Conservation (phyloP, 2,888 invertebrate species). For the Anorthoa munda region DNA sequence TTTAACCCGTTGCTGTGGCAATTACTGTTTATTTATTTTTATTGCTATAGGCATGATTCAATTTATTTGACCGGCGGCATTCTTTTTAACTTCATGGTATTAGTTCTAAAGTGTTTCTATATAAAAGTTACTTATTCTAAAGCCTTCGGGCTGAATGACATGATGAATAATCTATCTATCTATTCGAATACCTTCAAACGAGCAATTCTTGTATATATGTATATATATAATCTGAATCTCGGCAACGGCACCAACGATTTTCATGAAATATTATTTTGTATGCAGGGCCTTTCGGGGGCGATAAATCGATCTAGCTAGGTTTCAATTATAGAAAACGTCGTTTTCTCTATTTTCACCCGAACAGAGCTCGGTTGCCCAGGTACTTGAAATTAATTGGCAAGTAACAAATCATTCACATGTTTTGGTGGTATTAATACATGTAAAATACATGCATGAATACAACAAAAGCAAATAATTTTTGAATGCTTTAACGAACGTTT, state of each 20-base stretch:
- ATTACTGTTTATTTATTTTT: conserved; percentile 35
- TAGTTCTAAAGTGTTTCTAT: not conserved
- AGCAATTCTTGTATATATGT: too few relatives aligned
- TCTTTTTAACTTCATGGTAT: not conserved
- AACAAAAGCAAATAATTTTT: conserved; percentile 17
- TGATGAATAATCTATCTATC: not conserved
- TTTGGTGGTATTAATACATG: conserved; percentile 8
- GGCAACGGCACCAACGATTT: too few relatives aligned
- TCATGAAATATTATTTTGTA: too few relatives aligned
- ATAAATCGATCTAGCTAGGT: too few relatives aligned
- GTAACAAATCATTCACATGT: not conserved
- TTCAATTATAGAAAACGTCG: too few relatives aligned
- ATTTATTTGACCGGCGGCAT: not conserved
- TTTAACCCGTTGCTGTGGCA: conserved; percentile 32
- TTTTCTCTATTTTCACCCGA: too few relatives aligned
- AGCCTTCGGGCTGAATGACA: not conserved
- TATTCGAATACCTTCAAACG: too few relatives aligned
- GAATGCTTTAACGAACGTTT: conserved; percentile 15
- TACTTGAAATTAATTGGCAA: not conserved
- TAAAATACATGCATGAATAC: conserved; percentile 15
- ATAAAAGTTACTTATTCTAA: not conserved
- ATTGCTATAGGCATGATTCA: conserved; percentile 1
- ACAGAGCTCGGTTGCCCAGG: too few relatives aligned
- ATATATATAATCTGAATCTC: too few relatives aligned
- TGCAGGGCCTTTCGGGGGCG: too few relatives aligned